Evolutionary conservation across 1,140 invertebrate genomes (phyloP), one percentile per base, ranked within the genome.

Genomic region (Nasonia longicornis): DNA sequence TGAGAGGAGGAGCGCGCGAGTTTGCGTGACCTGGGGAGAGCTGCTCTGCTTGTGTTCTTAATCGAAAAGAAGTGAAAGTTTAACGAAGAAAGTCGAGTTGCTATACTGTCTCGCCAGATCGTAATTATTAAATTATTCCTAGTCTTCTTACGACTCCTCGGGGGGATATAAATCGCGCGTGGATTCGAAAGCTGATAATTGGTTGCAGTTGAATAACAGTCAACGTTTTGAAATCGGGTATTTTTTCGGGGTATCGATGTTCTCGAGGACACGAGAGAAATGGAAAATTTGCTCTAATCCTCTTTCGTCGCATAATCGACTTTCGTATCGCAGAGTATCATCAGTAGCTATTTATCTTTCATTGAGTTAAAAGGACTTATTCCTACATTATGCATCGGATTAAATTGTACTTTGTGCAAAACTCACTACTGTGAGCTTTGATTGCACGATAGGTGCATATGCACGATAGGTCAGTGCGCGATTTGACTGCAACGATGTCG

Each of bases 331-430:
- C 0, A 6, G 31, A 35, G 42, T 31, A 42, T 70, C 8, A 35
- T 70, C 10, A 58, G 70, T 77, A 77, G 22, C 38, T 35, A 77
- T 77, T 77, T 77, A 77, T 52, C 38, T 77, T 77, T 77, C 64
- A 77, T 77, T 48, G 67, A 42, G n/a, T 29, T 35, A 42, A 77
- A 42, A 77, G 76, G 11, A 70, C 8, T 7, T 48, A 64, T 76
- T 26, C 8, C 52, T 66, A 26, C 31, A n/a, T 76, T 76, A 77
- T 77, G 66, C 31, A 77, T 31, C 20, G 52, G 10, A 20, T 11
- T 52, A 45, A 64, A 69, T 66, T 22, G 16, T 77, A 70, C 42
- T 70, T 70, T 70, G 48, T 77, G n/a, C 6, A 69, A 77, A 45
- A 20, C 58, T 0, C 3, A 35, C n/a, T 6, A 20, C 16, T 14